phyloP scores from a whole-genome alignment of 2,888 invertebrate species.

The Drosophila siamana region DNA sequence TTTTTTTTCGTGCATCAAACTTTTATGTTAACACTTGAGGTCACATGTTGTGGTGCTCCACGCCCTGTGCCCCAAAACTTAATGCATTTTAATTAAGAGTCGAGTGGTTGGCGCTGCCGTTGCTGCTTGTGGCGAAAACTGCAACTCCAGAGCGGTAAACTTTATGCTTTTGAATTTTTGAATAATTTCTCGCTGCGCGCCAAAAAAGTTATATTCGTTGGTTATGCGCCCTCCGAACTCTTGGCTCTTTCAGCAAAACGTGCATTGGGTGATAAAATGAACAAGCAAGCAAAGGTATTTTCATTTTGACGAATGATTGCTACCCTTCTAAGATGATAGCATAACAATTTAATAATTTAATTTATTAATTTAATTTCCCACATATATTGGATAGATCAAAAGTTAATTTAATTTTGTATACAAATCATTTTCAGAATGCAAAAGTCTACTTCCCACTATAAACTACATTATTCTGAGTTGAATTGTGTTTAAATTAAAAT shows the following conservation, averaged over 20 bases:
- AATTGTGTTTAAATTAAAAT: too few relatives aligned
- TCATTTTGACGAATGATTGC: not conserved
- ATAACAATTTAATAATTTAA: too few relatives aligned
- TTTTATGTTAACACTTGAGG: conserved; percentile 63
- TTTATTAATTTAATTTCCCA: too few relatives aligned
- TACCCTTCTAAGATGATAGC: not conserved
- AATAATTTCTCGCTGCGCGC: conserved; percentile 55
- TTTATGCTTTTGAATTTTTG: conserved; percentile 64
- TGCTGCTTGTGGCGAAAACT: conserved; percentile 20
- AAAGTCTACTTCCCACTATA: too few relatives aligned
- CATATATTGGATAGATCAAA: too few relatives aligned
- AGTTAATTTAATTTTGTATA: too few relatives aligned
- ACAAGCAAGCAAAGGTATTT: not conserved
- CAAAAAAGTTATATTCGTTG: conserved; percentile 34
- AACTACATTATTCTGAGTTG: too few relatives aligned
- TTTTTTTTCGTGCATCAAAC: conserved; percentile 28
- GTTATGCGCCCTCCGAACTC: not conserved
- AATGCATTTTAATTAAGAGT: conserved; percentile 71
- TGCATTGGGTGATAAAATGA: conserved; percentile 14
- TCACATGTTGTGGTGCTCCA: conserved; percentile 48
- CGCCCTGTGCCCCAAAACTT: conserved; percentile 47
- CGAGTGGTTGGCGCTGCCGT: conserved; percentile 27
- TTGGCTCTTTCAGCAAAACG: not conserved
- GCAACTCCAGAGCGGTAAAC: conserved; percentile 43
- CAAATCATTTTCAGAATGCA: too few relatives aligned